Conservation (phyloP, 2,797 vertebrate species). For the Champsocephalus esox region DNA sequence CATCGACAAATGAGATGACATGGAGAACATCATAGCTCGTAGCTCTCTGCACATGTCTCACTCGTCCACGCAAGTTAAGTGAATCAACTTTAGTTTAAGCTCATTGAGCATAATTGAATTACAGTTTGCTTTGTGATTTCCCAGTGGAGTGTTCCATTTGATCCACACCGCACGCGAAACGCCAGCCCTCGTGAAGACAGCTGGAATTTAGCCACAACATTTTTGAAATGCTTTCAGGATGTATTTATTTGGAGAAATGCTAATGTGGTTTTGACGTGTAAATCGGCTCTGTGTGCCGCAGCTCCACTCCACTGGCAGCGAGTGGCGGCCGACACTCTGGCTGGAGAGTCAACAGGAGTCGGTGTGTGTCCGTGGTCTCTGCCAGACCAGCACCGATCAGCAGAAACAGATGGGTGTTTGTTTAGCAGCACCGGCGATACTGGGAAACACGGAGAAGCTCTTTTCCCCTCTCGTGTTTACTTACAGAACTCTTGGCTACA, state of each 20-base stretch:
- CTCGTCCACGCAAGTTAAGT: slow-evolving; percentile 36
- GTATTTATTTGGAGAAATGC: slow-evolving; percentile 69
- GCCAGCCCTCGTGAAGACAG: slow-evolving; percentile 21
- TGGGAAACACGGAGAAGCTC: slow-evolving; percentile 64
- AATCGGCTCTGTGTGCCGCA: slow-evolving; percentile 43
- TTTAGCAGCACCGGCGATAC: slow-evolving; percentile 64
- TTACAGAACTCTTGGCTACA: slow-evolving; percentile 41
- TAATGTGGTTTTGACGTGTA: slow-evolving; percentile 49
- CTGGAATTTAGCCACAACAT: slow-evolving; percentile 54
- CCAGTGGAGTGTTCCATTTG: slow-evolving; percentile 46
- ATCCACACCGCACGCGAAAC: slow-evolving; percentile 27
- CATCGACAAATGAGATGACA: not conserved
- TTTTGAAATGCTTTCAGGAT: slow-evolving; percentile 58
- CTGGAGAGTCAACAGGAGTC: slow-evolving; percentile 65
- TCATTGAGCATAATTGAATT: slow-evolving; percentile 52
- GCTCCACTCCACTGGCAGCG: slow-evolving; percentile 31
- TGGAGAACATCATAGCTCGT: not conserved
- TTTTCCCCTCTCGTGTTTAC: slow-evolving; percentile 46
- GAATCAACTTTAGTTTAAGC: slow-evolving; percentile 51
- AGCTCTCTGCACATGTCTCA: slow-evolving; percentile 17
- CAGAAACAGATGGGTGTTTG: slow-evolving; percentile 79
- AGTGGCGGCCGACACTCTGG: slow-evolving; percentile 38
- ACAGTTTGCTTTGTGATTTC: slow-evolving; percentile 58
- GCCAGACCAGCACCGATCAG: slow-evolving; percentile 76
- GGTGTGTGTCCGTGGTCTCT: slow-evolving; percentile 53